These are phyloP conservation scores for Heteromurus nitidus DNA, from an alignment of 2,888 invertebrate genomes.

Conservation along the genomic window DNA sequence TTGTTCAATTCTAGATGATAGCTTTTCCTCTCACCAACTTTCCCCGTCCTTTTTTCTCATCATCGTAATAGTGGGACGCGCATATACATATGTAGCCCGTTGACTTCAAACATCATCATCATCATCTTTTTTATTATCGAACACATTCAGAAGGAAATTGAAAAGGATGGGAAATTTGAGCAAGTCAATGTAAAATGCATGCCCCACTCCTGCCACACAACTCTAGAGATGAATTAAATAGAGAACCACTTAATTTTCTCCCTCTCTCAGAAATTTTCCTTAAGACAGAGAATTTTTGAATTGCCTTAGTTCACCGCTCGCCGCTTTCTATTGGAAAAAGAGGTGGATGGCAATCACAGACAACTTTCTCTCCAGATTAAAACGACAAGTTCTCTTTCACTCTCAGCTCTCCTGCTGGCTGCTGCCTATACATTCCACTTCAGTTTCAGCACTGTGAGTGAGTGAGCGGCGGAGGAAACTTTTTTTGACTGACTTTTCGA, in stretches of 20 bases:
- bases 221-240: slow-evolving; percentile 32
- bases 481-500: not conserved
- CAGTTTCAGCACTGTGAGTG: not conserved
- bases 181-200: too few species aligned
- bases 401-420: slow-evolving; percentile 8
- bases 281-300: slow-evolving; percentile 24
- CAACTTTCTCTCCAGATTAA: slow-evolving; percentile 50
- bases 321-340: not conserved
- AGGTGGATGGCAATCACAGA: slow-evolving; percentile 1
- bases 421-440: not conserved
- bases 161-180: slow-evolving; percentile 33
- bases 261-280: slow-evolving; percentile 7
- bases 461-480: too few species aligned
- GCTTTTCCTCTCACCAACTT: slow-evolving; percentile 11
- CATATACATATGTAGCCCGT: slow-evolving; percentile 3
- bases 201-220: too few species aligned
- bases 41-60: slow-evolving; percentile 4
- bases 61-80: slow-evolving; percentile 1
- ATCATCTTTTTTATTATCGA: slow-evolving; percentile 38
- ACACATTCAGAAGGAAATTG: slow-evolving; percentile 47
- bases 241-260: slow-evolving; percentile 50
- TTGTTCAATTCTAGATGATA: slow-evolving; percentile 3
- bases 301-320: not conserved
- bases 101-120: slow-evolving; percentile 8
- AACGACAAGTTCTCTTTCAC: slow-evolving; percentile 15